Evolutionary conservation across 2,888 invertebrate species (phyloP).

Genomic region (Thalpophila matura): DNA sequence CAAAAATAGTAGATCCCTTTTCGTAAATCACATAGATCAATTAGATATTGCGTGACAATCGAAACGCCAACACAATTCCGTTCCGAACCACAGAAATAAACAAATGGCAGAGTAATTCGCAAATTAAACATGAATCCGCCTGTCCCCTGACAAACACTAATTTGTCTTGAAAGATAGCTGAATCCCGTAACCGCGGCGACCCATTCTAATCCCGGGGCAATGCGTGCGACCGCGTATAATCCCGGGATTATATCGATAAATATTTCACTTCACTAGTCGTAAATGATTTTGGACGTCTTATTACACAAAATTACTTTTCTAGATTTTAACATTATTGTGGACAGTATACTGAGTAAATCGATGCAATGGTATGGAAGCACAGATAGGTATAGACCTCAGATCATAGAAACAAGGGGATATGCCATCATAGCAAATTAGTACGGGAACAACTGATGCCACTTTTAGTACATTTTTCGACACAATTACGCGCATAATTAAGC

Average conservation of each 20-base stretch:
- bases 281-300: constrained; percentile 50
- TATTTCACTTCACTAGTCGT: constrained; percentile 60
- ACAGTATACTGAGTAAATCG: neutral
- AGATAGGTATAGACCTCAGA: too few species aligned
- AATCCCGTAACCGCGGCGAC: constrained; percentile 55
- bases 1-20: constrained; percentile 5
- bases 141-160: constrained; percentile 60
- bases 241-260: constrained; percentile 67
- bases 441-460: too few species aligned
- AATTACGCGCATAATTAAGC: too few species aligned
- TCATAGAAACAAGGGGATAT: too few species aligned
- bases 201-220: constrained; percentile 59
- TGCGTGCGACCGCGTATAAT: constrained; percentile 64
- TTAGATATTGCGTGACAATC: constrained; percentile 37
- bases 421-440: too few species aligned
- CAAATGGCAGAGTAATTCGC: constrained; percentile 62
- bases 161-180: constrained; percentile 63
- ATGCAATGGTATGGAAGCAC: too few species aligned
- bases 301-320: constrained; percentile 14
- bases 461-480: too few species aligned
- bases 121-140: constrained; percentile 62
- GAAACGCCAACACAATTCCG: constrained; percentile 17
- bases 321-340: neutral
- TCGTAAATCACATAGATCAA: constrained; percentile 33
- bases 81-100: constrained; percentile 53